A percentile compares a stretch with the other conserved stretches of the same genome.
Conservation (phyloP, 1,140 invertebrate genomes). For the Meloidogyne floridensis region DNA sequence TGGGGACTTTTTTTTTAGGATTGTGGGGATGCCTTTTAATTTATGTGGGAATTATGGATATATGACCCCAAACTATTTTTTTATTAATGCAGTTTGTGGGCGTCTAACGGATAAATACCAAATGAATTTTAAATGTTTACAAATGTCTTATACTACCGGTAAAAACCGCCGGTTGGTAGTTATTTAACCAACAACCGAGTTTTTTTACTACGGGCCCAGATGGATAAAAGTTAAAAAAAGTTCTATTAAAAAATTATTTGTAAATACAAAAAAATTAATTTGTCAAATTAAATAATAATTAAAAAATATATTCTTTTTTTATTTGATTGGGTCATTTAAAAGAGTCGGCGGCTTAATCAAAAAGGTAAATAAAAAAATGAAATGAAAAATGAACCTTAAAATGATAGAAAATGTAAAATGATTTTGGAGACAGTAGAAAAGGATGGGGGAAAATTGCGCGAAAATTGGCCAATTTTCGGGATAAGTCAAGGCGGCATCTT, state of each 20-base stretch:
- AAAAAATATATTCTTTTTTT: neutral
- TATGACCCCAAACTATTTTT: no score
- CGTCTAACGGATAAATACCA: no score
- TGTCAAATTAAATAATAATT: conserved; percentile 3
- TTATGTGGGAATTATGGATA: no score
- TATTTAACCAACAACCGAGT: no score
- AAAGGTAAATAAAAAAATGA: neutral
- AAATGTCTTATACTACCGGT: no score
- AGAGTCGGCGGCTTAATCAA: neutral
- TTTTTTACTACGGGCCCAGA: no score
- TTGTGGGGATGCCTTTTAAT: no score
- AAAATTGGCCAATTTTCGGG: neutral
- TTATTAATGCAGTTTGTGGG: no score
- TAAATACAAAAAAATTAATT: neutral
- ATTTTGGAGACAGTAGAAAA: neutral
- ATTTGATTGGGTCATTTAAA: neutral
- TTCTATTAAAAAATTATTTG: neutral
- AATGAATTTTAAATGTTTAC: no score
- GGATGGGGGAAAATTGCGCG: neutral
- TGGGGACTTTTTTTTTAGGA: neutral
- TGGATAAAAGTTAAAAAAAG: no score
- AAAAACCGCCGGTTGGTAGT: no score
- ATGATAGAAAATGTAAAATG: neutral
- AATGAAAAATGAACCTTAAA: neutral
- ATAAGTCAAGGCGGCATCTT: neutral